Evolutionary conservation across 2,797 vertebrate species (phyloP).

Genomic region (Enteromius paludinosus): DNA sequence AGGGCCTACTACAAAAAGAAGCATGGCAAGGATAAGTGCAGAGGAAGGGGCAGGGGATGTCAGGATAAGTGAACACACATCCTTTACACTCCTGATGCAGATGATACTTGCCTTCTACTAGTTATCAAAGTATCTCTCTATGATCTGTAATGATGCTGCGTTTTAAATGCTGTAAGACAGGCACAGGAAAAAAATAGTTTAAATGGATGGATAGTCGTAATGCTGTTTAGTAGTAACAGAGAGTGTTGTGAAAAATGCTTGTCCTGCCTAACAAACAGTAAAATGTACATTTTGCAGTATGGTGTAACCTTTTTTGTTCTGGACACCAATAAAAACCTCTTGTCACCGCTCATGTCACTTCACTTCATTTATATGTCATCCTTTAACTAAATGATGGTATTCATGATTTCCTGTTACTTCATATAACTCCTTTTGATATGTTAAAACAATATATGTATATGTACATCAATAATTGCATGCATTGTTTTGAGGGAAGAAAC

Average conservation of each 20-base stretch:
- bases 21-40: conserved; percentile 47
- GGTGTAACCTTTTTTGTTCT: neutral
- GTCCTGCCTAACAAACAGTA: neutral
- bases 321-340: conserved; percentile 3
- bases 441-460: neutral
- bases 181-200: neutral
- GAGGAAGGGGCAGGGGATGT: neutral
- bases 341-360: neutral
- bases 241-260: neutral
- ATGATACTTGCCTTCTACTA: neutral
- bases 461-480: neutral
- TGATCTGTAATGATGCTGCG: neutral
- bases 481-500: neutral
- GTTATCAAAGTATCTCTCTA: neutral
- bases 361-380: neutral
- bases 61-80: conserved; percentile 2
- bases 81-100: neutral
- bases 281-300: neutral
- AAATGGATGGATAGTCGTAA: neutral
- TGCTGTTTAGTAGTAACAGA: neutral
- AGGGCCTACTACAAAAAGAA: conserved; percentile 65
- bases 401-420: neutral
- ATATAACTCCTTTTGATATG: neutral
- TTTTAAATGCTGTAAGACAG: neutral
- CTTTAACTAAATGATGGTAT: neutral